phyloP scores from a whole-genome alignment of 2,797 vertebrate species.

The Distichodus sexfasciatus region DNA sequence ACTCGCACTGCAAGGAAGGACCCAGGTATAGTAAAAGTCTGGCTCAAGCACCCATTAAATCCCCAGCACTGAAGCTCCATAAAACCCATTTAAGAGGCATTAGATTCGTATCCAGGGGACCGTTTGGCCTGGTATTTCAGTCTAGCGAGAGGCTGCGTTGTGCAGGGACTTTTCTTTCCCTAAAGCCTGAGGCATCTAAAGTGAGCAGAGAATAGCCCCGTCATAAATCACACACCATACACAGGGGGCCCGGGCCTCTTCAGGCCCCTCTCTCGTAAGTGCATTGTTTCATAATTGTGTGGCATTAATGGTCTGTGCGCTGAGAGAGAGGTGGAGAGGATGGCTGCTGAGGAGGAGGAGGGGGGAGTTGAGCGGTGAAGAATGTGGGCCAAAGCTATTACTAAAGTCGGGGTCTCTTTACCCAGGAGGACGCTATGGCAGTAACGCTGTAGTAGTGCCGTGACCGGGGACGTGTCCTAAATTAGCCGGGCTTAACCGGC shows the following conservation, averaged over 20 bases:
- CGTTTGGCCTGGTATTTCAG: conserved; percentile 43
- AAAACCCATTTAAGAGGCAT: conserved; percentile 55
- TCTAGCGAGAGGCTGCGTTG: conserved; percentile 1
- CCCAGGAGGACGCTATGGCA: too few relatives aligned
- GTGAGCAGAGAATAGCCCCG: conserved; percentile 62
- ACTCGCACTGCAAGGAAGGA: background rate
- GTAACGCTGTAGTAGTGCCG: too few relatives aligned
- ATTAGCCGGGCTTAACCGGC: too few relatives aligned
- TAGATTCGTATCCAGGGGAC: conserved; percentile 52
- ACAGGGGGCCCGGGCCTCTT: conserved; percentile 59
- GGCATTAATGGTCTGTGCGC: conserved; percentile 70
- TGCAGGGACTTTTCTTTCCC: conserved; percentile 50
- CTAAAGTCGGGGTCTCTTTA: background rate
- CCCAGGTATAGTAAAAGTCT: conserved; percentile 19
- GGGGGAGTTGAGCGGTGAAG: background rate
- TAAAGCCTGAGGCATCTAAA: conserved; percentile 59
- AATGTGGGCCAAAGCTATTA: conserved; percentile 20
- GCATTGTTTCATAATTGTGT: conserved; percentile 74
- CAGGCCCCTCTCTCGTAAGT: conserved; percentile 64
- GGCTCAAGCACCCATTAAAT: conserved; percentile 17
- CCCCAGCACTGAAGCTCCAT: conserved; percentile 22
- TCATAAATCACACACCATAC: conserved; percentile 70
- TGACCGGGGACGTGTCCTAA: too few relatives aligned
- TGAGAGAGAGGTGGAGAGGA: conserved; percentile 38
- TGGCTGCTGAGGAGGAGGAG: conserved; percentile 3